Conservation (phyloP, 1,140 invertebrate genomes). For the Trinorchestia longiramus region DNA sequence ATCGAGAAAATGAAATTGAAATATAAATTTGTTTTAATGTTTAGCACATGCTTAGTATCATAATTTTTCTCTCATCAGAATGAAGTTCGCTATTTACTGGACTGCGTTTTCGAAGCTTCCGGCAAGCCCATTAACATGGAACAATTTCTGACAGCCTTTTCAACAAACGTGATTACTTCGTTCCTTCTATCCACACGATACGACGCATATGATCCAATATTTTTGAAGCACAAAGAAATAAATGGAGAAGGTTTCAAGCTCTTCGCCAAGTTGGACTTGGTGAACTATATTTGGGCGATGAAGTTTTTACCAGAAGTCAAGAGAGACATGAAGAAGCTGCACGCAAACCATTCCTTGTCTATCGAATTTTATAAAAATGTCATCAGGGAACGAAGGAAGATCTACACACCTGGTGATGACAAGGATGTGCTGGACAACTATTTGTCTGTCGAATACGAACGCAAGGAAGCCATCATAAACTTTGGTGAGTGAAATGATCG, state of each 20-base stretch:
- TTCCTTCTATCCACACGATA: constrained; percentile 4
- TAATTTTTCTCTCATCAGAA: neutral
- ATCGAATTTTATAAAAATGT: constrained; percentile 3
- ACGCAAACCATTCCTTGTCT: constrained; percentile 3
- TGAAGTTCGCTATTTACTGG: constrained; percentile 30
- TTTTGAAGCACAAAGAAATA: constrained; percentile 45
- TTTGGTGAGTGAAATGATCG: constrained; percentile 11
- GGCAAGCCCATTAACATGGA: constrained; percentile 10
- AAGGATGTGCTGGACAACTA: constrained; percentile 36
- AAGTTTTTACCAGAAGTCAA: neutral
- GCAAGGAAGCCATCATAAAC: neutral
- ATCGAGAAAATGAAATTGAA: neutral
- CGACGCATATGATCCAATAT: constrained; percentile 27
- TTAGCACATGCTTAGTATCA: neutral
- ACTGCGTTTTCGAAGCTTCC: neutral
- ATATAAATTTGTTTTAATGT: neutral
- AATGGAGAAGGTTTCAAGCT: constrained; percentile 44
- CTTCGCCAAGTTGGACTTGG: constrained; percentile 40
- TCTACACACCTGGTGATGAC: constrained; percentile 9
- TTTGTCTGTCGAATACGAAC: constrained; percentile 36
- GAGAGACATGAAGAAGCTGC: constrained; percentile 34
- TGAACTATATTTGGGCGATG: constrained; percentile 38
- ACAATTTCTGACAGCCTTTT: constrained; percentile 15
- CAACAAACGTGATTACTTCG: constrained; percentile 32
- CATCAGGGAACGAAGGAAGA: neutral